Conservation (phyloP, 2,113 vertebrate genomes). For the Saguinus imperator region DNA sequence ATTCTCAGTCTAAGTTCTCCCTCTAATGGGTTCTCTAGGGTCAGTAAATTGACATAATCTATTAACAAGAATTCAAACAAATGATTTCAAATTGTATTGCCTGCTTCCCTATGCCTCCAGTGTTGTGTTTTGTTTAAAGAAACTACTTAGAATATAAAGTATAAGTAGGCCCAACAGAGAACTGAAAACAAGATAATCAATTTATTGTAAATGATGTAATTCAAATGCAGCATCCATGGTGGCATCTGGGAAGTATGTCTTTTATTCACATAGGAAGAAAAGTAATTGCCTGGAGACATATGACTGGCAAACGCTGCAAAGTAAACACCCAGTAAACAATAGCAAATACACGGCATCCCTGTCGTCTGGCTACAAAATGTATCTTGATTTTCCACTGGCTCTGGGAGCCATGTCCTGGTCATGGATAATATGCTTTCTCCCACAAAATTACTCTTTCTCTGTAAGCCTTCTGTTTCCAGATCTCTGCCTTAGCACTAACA, state of each 20-base stretch:
- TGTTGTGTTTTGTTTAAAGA: not conserved
- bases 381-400: not conserved
- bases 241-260: not conserved
- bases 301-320: not conserved
- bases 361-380: not conserved
- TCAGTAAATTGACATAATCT: not conserved
- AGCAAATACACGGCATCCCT: not conserved
- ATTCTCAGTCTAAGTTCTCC: not conserved
- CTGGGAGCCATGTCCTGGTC: not conserved
- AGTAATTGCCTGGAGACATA: not conserved
- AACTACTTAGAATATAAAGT: not conserved
- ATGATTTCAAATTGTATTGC: not conserved
- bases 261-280: not conserved
- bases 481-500: not conserved
- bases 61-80: conserved; percentile 3
- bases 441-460: not conserved
- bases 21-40: not conserved
- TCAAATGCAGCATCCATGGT: not conserved
- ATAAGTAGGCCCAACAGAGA: not conserved
- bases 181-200: not conserved
- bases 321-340: not conserved
- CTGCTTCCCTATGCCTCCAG: not conserved
- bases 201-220: not conserved
- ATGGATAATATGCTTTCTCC: not conserved
- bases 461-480: not conserved